These are phyloP conservation scores for Alligator mississippiensis DNA, from an alignment of 2,113 vertebrate genomes.

Conservation along the genomic window DNA sequence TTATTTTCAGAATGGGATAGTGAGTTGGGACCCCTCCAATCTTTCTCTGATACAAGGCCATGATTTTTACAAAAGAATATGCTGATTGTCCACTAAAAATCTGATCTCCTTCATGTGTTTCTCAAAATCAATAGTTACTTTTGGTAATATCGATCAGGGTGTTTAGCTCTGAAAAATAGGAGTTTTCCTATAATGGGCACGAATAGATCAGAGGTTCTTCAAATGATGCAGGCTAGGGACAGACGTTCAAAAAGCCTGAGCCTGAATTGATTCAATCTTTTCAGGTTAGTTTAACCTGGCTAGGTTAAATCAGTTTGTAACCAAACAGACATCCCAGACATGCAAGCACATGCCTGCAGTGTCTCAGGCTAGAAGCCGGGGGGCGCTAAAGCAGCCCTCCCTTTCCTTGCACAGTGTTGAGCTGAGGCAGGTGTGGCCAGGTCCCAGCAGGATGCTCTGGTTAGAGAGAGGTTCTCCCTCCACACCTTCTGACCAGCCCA, in stretches of 20 bases:
- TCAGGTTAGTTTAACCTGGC: not conserved
- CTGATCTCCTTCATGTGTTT: not conserved
- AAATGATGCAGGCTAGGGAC: not conserved
- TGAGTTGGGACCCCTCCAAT: accelerated
- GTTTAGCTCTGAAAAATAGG: not conserved
- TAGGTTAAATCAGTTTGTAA: not conserved
- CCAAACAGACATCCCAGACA: not conserved
- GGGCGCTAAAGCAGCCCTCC: too few species aligned
- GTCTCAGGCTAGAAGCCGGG: too few species aligned
- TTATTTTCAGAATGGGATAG: not conserved
- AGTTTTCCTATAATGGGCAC: not conserved
- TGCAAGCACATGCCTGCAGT: too few species aligned
- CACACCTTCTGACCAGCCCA: too few species aligned
- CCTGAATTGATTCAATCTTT: too few species aligned
- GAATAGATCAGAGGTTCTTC: slow-evolving; percentile 13
- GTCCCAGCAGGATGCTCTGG: too few species aligned
- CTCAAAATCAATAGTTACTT: accelerated
- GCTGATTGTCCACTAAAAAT: not conserved
- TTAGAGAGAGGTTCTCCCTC: too few species aligned
- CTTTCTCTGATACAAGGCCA: accelerated
- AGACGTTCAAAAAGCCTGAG: too few species aligned
- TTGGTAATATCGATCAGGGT: not conserved
- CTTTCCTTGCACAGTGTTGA: too few species aligned
- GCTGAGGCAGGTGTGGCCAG: too few species aligned
- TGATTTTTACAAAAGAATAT: not conserved